Percentiles rank a stretch among this genome's conserved stretches.
phyloP scores from a whole-genome alignment of 35 echinoderm and acorn worm genomes.

The Ophioderma brevispina region DNA sequence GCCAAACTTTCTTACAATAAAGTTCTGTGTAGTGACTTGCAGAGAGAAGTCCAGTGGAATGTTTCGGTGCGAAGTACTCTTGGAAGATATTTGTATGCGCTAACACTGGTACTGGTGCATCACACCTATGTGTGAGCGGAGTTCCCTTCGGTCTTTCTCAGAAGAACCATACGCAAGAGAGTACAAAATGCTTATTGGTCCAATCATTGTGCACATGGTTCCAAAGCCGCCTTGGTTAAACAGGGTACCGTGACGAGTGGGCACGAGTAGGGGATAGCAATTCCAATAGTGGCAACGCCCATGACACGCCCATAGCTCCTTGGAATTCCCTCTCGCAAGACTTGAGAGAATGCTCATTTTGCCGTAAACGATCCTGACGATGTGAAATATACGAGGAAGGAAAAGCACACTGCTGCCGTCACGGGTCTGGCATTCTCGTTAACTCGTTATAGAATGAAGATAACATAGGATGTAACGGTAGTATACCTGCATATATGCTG shows the following conservation, averaged over 20 bases:
- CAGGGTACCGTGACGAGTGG: neutral
- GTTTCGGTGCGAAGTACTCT: too few relatives aligned
- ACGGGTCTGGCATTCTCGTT: neutral
- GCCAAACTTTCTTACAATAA: too few relatives aligned
- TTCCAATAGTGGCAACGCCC: neutral
- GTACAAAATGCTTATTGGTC: neutral
- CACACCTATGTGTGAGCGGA: too few relatives aligned
- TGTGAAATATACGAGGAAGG: neutral
- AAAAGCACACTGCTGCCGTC: neutral
- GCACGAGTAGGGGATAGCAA: neutral
- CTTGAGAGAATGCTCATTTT: neutral
- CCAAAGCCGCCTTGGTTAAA: neutral
- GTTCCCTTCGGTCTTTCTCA: too few relatives aligned
- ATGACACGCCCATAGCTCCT: neutral
- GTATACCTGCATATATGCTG: neutral
- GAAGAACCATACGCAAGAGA: neutral
- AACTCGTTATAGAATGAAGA: neutral
- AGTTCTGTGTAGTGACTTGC: too few relatives aligned
- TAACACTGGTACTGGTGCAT: too few relatives aligned
- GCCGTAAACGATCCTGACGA: neutral
- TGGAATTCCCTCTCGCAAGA: neutral
- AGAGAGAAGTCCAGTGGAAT: too few relatives aligned
- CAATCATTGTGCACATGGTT: neutral
- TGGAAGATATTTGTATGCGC: too few relatives aligned
- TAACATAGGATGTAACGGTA: neutral